Conservation (phyloP, 2,888 invertebrate genomes). For the Lepas anatifera region DNA sequence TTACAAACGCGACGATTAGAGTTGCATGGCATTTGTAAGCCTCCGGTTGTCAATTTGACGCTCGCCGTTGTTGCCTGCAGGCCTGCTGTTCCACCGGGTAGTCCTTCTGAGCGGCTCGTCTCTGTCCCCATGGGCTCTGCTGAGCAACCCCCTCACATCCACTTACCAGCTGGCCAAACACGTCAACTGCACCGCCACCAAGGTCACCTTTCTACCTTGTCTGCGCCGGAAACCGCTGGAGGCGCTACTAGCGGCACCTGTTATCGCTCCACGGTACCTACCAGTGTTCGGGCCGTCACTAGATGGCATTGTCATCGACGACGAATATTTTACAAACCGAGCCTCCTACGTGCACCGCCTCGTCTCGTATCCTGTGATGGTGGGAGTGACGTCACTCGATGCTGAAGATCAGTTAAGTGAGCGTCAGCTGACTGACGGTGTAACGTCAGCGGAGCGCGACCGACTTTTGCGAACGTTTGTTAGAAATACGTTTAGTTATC, state of each 20-base stretch:
- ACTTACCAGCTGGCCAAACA: slow-evolving; percentile 51
- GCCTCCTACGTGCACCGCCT: not conserved
- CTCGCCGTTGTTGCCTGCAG: no score
- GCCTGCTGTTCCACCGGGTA: slow-evolving; percentile 60
- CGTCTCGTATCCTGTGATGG: slow-evolving; percentile 66
- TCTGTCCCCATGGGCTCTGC: slow-evolving; percentile 70
- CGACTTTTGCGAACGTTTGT: slow-evolving; percentile 83
- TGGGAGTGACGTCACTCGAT: slow-evolving; percentile 46
- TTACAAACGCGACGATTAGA: no score
- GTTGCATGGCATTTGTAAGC: no score
- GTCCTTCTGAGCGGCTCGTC: slow-evolving; percentile 89
- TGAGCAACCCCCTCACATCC: slow-evolving; percentile 56
- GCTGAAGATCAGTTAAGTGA: slow-evolving; percentile 18
- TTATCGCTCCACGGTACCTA: slow-evolving; percentile 18
- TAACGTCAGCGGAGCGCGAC: slow-evolving; percentile 43
- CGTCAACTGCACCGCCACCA: slow-evolving; percentile 58
- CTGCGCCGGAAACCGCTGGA: slow-evolving; percentile 38
- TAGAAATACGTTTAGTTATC: slow-evolving; percentile 86
- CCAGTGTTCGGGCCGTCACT: slow-evolving; percentile 82
- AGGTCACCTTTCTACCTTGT: slow-evolving; percentile 43
- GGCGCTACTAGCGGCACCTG: slow-evolving; percentile 22
- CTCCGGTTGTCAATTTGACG: no score
- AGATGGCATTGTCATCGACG: slow-evolving; percentile 54
- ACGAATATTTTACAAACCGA: slow-evolving; percentile 21
- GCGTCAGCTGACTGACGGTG: slow-evolving; percentile 19